Evolutionary conservation across 1,140 invertebrate species (phyloP), one percentile per base, ranked within the genome.

Genomic region (Caenorhabditis elegans): DNA sequence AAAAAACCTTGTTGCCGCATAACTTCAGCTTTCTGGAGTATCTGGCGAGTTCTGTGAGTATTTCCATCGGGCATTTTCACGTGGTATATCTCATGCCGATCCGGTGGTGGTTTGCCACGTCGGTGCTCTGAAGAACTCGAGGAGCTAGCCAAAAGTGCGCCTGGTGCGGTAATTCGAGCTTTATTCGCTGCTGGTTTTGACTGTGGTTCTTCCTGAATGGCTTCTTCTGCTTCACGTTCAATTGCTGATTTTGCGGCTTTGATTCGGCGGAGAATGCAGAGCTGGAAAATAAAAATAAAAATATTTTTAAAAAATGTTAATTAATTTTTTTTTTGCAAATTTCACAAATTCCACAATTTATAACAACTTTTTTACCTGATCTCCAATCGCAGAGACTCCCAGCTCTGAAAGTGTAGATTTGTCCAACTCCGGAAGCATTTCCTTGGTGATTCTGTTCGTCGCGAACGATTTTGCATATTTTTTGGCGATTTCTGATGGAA

Each of bases 41-140:
- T 82, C 26, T 60, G 48, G 4, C 75, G 26, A 13, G 80, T 43
- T 46, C 51, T 43, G 11, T 46, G 36, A 17, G 80, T 82, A 6
- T 47, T 77, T 22, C 80, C 80, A 5, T 48, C 53, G 5, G 80
- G 80, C 80, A 82, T 82, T 48, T 82, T 82, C 2, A 82, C 70
- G n/a, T 82, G 80, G 17, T 82, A 82, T 28, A 82, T 82, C 31
- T 82, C 80, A 51, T 82, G 70, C 24, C 80, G 19, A 78, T 82
- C 80, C 31, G 80, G 80, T 15, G 80, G 80, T 13, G 80, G 80
- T 43, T 75, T 51, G 24, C 80, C 80, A 36, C 70, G 77, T 26
- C 80, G 43, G 19, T 82, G 80, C n/a, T 43, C 47, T 8, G 43
- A 36, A 15, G 47, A 26, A 8, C n/a, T 6, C 2, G 75, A 78